Percentiles rank a stretch among this genome's conserved stretches.
These are phyloP conservation scores for Pardalotus punctatus DNA, from an alignment of 2,113 vertebrate genomes.

Conservation along the genomic window DNA sequence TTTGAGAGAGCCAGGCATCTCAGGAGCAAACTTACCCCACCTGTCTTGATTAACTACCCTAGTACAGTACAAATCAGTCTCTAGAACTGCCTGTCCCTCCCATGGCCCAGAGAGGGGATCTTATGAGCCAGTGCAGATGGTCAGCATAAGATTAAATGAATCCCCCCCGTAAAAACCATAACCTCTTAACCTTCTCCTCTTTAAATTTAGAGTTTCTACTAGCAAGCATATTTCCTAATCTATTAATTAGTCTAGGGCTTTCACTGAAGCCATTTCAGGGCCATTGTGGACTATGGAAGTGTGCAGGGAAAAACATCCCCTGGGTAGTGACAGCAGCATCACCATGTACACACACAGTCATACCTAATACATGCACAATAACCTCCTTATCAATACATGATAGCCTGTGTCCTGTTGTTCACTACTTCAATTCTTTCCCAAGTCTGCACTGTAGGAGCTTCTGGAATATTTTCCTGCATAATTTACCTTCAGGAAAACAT, in stretches of 20 bases:
- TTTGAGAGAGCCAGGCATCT: not conserved
- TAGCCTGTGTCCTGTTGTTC: not conserved
- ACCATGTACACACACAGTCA: accelerated
- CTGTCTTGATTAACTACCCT: not conserved
- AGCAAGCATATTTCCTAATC: not conserved
- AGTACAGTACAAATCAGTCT: not conserved
- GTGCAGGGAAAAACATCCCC: not conserved
- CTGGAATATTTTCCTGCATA: not conserved
- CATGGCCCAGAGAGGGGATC: not conserved
- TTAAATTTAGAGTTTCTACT: not conserved
- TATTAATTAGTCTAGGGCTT: not conserved
- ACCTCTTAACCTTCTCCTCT: not conserved
- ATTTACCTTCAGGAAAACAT: not conserved
- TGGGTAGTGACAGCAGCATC: not conserved
- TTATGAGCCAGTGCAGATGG: not conserved
- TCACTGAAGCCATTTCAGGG: not conserved
- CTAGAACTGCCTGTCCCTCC: not conserved
- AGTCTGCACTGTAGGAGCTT: not conserved
- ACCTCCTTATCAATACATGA: not conserved
- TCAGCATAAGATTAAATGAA: not conserved
- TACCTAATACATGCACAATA: not conserved
- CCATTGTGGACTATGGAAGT: not conserved
- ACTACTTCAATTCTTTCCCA: not conserved
- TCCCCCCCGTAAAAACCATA: not conserved
- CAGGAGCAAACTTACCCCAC: not conserved